phyloP scores from a whole-genome alignment of 2,797 vertebrate genomes.

The Sylvia borin region DNA sequence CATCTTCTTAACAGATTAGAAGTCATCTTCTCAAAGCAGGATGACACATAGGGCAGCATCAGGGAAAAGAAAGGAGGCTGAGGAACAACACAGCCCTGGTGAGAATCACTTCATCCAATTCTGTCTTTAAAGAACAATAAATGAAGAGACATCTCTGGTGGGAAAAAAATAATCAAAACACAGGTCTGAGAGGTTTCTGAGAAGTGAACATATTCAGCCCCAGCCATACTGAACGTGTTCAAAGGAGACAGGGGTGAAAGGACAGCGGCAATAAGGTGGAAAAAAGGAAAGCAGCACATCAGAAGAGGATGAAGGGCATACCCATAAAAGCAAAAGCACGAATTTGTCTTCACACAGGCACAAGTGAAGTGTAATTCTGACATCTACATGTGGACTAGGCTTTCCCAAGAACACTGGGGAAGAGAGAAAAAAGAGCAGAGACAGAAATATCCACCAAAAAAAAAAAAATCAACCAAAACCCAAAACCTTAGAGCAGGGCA shows the following conservation, averaged over 20 bases:
- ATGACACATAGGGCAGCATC: slow-evolving; percentile 44
- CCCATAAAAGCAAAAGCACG: slow-evolving; percentile 18
- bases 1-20: slow-evolving; percentile 58
- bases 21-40: slow-evolving; percentile 60
- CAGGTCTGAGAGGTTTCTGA: slow-evolving; percentile 50
- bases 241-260: slow-evolving; percentile 55
- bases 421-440: neutral
- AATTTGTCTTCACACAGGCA: slow-evolving; percentile 14
- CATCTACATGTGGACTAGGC: neutral
- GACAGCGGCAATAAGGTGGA: slow-evolving; percentile 44
- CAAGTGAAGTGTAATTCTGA: neutral
- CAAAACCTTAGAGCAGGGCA: neutral
- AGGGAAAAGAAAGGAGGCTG: slow-evolving; percentile 48
- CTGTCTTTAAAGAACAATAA: slow-evolving; percentile 57
- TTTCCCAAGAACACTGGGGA: slow-evolving; percentile 12
- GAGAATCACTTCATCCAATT: slow-evolving; percentile 48
- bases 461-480: neutral
- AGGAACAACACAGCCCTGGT: slow-evolving; percentile 39
- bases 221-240: slow-evolving; percentile 21
- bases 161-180: slow-evolving; percentile 45
- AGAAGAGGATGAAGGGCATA: slow-evolving; percentile 51
- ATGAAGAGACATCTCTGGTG: slow-evolving; percentile 40
- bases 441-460: neutral
- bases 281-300: slow-evolving; percentile 47
- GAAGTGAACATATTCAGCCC: slow-evolving; percentile 40